Percentiles rank a stretch among this genome's conserved stretches.
Conservation (phyloP, 2,888 invertebrate genomes). For the Achlya flavicornis region DNA sequence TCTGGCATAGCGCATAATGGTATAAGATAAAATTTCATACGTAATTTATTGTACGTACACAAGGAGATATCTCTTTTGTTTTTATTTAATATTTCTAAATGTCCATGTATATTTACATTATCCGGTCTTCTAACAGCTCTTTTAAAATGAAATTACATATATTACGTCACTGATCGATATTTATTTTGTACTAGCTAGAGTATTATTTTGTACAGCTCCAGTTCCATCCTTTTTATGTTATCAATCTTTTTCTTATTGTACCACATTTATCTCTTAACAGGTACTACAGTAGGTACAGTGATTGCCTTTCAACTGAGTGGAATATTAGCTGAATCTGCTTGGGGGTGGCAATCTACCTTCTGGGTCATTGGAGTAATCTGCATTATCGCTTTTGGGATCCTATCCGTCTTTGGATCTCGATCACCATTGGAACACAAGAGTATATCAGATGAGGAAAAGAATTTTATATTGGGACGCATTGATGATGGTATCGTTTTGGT, state of each 20-base stretch:
- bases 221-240: too few species aligned
- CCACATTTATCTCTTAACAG: slow-evolving; percentile 52
- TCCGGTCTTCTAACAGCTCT: too few species aligned
- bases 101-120: too few species aligned
- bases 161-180: too few species aligned
- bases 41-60: too few species aligned
- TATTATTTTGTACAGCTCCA: too few species aligned
- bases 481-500: slow-evolving; percentile 43
- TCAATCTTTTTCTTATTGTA: background rate
- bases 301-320: slow-evolving; percentile 86
- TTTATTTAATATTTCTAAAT: too few species aligned
- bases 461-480: slow-evolving; percentile 64
- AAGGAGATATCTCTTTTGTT: too few species aligned
- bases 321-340: slow-evolving; percentile 76
- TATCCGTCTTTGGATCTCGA: slow-evolving; percentile 75
- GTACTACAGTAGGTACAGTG: slow-evolving; percentile 86
- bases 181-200: too few species aligned
- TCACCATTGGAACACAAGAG: slow-evolving; percentile 70
- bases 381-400: slow-evolving; percentile 70
- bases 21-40: too few species aligned
- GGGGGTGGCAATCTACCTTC: slow-evolving; percentile 87
- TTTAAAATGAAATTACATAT: too few species aligned
- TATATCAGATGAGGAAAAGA: slow-evolving; percentile 75
- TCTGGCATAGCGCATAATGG: too few species aligned
- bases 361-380: slow-evolving; percentile 83